Conservation (phyloP, 2,888 invertebrate species). For the Zaprionus lineosus region DNA sequence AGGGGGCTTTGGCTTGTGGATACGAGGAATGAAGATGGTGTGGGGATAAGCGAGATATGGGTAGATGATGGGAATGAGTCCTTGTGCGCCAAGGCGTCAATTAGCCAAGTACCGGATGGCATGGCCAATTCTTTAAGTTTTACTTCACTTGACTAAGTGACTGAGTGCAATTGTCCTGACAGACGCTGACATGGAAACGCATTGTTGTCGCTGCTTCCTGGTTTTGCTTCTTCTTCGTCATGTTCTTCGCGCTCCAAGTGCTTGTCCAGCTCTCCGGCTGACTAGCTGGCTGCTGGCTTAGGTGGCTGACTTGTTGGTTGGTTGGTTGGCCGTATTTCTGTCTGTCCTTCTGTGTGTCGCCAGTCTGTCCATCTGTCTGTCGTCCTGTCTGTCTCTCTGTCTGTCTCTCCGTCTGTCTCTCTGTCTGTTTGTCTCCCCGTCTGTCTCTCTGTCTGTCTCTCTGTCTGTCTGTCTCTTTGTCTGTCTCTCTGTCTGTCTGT, state of each 20-base stretch:
- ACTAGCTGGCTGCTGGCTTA: no score
- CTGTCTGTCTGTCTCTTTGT: conserved; percentile 1
- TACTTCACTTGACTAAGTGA: conserved; percentile 57
- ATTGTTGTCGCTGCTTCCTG: conserved; percentile 66
- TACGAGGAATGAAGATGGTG: no score
- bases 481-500: no score
- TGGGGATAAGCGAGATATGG: no score
- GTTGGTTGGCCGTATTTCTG: conserved; percentile 1
- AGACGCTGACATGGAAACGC: conserved; percentile 65
- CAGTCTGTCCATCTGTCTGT: not conserved
- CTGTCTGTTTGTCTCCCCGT: not conserved
- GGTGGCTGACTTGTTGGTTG: no score
- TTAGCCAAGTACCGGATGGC: conserved; percentile 42
- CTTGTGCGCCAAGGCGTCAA: conserved; percentile 59
- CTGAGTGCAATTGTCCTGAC: conserved; percentile 46
- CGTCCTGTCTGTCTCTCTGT: conserved; percentile 14
- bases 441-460: conserved; percentile 9
- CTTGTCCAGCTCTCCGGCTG: not conserved
- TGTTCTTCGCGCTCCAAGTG: not conserved
- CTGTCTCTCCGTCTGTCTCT: not conserved
- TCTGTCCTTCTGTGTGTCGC: no score
- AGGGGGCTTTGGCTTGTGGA: not conserved
- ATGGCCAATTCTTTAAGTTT: conserved; percentile 60
- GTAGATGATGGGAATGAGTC: no score
- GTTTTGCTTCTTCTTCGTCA: conserved; percentile 30